A percentile compares a stretch with the other conserved stretches of the same genome.
Conservation (phyloP, 2,888 invertebrate genomes). For the Aleiodes leptofemur region DNA sequence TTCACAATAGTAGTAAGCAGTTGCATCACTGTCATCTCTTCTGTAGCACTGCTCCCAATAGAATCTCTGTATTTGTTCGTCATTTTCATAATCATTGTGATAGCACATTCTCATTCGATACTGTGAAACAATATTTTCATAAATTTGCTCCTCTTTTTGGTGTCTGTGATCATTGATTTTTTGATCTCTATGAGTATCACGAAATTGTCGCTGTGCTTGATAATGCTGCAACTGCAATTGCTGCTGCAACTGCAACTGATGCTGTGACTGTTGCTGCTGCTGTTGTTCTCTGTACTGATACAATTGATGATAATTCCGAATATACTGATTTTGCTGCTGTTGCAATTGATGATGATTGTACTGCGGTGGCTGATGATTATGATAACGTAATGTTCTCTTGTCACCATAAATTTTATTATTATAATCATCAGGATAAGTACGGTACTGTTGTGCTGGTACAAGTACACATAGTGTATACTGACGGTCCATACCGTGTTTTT, state of each 20-base stretch:
- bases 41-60: constrained; percentile 74
- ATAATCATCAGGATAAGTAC: constrained; percentile 70
- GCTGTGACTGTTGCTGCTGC: constrained; percentile 46
- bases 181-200: constrained; percentile 46
- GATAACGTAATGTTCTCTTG: constrained; percentile 61
- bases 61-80: constrained; percentile 73
- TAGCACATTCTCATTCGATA: constrained; percentile 74
- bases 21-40: constrained; percentile 70
- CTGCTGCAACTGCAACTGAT: constrained; percentile 42
- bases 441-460: constrained; percentile 74
- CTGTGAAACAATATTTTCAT: constrained; percentile 72
- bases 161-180: constrained; percentile 49
- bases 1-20: constrained; percentile 75
- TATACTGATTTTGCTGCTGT: constrained; percentile 46
- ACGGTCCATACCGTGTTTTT: constrained; percentile 71
- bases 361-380: constrained; percentile 53
- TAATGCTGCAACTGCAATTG: constrained; percentile 47
- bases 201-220: constrained; percentile 52
- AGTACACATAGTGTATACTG: constrained; percentile 74
- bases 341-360: constrained; percentile 44
- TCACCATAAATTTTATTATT: constrained; percentile 54
- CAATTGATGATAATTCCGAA: constrained; percentile 33
- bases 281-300: constrained; percentile 44
- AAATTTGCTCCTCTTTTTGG: constrained; percentile 69
- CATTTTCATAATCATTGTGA: constrained; percentile 74